A percentile compares a stretch with the other conserved stretches of the same genome.
Evolutionary conservation across 1,140 invertebrate species (phyloP).

Genomic region (Oedothorax gibbosus): DNA sequence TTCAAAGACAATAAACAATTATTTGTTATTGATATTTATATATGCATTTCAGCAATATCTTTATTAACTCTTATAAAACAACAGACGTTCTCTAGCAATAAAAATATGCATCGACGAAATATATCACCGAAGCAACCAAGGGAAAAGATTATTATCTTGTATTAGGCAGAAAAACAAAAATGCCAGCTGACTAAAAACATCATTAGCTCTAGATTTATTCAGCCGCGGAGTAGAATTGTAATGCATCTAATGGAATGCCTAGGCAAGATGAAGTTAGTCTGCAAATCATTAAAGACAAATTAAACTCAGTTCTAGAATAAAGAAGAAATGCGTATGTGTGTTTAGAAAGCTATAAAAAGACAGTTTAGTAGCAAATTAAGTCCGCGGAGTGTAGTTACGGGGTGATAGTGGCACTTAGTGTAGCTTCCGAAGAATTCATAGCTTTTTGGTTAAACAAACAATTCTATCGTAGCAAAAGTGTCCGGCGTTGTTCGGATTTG

Average conservation of each 20-base stretch:
- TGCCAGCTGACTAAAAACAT: background rate
- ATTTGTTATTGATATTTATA: no score
- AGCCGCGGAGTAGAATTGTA: slow-evolving; percentile 19
- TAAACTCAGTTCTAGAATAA: slow-evolving; percentile 46
- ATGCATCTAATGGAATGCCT: slow-evolving; percentile 48
- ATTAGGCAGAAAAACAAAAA: slow-evolving; percentile 36
- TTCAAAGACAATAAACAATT: no score
- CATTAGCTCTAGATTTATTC: slow-evolving; percentile 23
- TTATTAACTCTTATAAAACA: background rate
- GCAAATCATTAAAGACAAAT: slow-evolving; percentile 58
- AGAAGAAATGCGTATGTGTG: slow-evolving; percentile 41
- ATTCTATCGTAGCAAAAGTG: no score
- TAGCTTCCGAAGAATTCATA: slow-evolving; percentile 9
- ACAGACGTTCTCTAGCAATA: slow-evolving; percentile 13
- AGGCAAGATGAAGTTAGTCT: slow-evolving; percentile 41
- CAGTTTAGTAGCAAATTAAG: slow-evolving; percentile 55
- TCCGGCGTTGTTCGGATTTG: no score
- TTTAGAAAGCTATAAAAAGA: slow-evolving; percentile 30
- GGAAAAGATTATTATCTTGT: slow-evolving; percentile 23
- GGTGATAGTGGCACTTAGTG: slow-evolving; percentile 6
- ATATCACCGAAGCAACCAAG: slow-evolving; percentile 30
- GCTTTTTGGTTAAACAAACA: background rate
- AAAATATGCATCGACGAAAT: slow-evolving; percentile 22
- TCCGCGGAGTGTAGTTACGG: slow-evolving; percentile 37
- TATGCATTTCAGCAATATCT: no score